Conservation (phyloP, 1,140 invertebrate species). For the Calephelis virginiensis region DNA sequence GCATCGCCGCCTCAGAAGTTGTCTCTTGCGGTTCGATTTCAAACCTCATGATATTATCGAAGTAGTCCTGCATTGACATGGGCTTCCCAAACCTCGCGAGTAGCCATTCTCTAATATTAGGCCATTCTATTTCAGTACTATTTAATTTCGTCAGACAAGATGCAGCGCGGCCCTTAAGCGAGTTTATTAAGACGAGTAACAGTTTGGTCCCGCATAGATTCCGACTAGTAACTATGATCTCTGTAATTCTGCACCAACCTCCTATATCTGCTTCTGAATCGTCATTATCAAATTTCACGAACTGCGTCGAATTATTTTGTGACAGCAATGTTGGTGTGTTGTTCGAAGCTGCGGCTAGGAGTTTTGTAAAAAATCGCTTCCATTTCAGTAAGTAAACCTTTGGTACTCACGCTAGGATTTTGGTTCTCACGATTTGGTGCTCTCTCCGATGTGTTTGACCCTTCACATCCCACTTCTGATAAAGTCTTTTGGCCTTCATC, state of each 20-base stretch:
- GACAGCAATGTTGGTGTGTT: background rate
- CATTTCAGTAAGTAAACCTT: conserved; percentile 17
- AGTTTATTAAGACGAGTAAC: conserved; percentile 23
- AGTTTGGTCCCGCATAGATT: conserved; percentile 25
- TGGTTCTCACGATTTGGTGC: background rate
- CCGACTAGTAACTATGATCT: conserved; percentile 25
- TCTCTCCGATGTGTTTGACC: conserved; percentile 12
- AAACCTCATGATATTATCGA: conserved; percentile 28
- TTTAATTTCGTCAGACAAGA: conserved; percentile 23
- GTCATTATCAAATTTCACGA: conserved; percentile 31
- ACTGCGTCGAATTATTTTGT: conserved; percentile 7
- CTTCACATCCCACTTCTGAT: conserved; percentile 29
- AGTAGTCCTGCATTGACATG: conserved; percentile 27
- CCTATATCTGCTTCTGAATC: conserved; percentile 28
- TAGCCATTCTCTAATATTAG: conserved; percentile 19
- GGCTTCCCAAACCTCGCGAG: conserved; percentile 25
- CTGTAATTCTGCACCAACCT: conserved; percentile 30
- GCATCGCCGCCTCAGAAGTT: conserved; percentile 24
- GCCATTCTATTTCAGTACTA: conserved; percentile 22
- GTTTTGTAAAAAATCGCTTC: conserved; percentile 19
- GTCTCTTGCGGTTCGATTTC: conserved; percentile 22
- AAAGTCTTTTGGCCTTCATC: background rate
- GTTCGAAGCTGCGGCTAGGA: conserved; percentile 6
- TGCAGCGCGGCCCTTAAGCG: conserved; percentile 23
- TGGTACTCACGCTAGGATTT: background rate